Percentiles rank a stretch among this genome's conserved stretches.
Evolutionary conservation across 2,888 invertebrate genomes (phyloP).

Genomic region (Parasteatoda lunata): DNA sequence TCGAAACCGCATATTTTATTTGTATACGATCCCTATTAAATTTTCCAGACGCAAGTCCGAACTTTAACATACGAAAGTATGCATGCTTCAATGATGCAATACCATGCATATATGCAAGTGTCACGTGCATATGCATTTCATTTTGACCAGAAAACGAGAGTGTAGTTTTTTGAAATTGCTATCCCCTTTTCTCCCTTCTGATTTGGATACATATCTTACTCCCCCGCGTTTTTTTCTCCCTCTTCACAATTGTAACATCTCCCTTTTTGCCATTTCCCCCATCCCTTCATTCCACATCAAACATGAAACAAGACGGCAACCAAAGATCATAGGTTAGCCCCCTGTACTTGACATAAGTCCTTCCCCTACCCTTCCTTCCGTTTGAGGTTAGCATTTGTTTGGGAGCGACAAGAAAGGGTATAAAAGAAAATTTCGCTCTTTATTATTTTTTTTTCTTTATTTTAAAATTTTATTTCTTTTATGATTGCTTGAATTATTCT

Average conservation of each 20-base stretch:
- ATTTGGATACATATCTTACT: conserved; percentile 23
- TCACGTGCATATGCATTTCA: conserved; percentile 66
- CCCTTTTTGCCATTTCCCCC: conserved; percentile 1
- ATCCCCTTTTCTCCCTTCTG: background rate
- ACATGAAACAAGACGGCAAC: background rate
- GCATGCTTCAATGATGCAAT: conserved; percentile 46
- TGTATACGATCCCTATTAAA: conserved; percentile 26
- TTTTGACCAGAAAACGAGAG: conserved; percentile 56
- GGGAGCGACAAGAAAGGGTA: background rate
- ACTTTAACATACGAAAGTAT: background rate
- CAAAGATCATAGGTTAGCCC: conserved; percentile 54
- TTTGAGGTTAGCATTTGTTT: background rate
- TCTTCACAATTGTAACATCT: conserved; percentile 6
- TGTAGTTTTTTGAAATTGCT: conserved; percentile 40
- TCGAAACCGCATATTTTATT: background rate
- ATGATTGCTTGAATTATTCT: no score
- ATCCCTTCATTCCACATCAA: background rate
- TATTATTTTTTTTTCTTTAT: no score
- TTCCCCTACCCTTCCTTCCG: background rate
- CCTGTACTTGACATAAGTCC: conserved; percentile 17
- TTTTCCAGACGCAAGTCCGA: conserved; percentile 10
- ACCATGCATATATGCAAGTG: conserved; percentile 65
- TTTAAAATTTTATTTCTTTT: no score
- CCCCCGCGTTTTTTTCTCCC: background rate
- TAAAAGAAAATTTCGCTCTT: background rate